These are phyloP conservation scores for Cantharis rustica DNA, from an alignment of 2,888 invertebrate species.

Conservation along the genomic window DNA sequence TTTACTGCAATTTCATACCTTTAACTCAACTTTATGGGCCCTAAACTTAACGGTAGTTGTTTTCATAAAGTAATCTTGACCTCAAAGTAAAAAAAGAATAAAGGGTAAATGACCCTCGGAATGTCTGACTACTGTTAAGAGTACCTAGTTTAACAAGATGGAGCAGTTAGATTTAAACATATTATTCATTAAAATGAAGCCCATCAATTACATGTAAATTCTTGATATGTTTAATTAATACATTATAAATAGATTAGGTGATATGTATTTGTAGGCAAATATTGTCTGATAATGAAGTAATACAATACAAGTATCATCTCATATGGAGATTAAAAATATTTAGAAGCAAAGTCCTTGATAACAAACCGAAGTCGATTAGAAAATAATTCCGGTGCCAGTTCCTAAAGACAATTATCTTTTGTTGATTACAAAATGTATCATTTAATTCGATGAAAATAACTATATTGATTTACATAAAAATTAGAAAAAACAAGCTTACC, in stretches of 20 bases:
- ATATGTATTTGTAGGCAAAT: not conserved
- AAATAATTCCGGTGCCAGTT: not conserved
- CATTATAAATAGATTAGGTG: not conserved
- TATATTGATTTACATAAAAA: not conserved
- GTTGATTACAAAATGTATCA: not conserved
- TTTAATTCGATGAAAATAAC: not conserved
- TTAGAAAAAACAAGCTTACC: not conserved
- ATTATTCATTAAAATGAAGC: not conserved
- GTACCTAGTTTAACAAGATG: not conserved
- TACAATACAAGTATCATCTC: not conserved
- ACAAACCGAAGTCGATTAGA: not conserved
- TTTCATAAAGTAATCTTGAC: not conserved
- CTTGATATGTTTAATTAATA: not conserved
- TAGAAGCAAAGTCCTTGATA: not conserved
- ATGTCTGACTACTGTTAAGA: not conserved
- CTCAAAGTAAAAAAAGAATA: not conserved
- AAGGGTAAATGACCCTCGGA: not conserved
- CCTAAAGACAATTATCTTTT: not conserved
- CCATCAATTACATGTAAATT: not conserved
- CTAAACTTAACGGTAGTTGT: not conserved
- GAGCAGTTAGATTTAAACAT: not conserved
- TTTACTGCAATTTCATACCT: too few species aligned
- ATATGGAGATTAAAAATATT: not conserved
- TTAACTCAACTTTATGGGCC: not conserved
- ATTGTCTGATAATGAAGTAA: not conserved